Percentiles rank a stretch among this genome's conserved stretches.
phyloP scores from a whole-genome alignment of 2,888 invertebrate genomes.

The Nymphalis urticae region DNA sequence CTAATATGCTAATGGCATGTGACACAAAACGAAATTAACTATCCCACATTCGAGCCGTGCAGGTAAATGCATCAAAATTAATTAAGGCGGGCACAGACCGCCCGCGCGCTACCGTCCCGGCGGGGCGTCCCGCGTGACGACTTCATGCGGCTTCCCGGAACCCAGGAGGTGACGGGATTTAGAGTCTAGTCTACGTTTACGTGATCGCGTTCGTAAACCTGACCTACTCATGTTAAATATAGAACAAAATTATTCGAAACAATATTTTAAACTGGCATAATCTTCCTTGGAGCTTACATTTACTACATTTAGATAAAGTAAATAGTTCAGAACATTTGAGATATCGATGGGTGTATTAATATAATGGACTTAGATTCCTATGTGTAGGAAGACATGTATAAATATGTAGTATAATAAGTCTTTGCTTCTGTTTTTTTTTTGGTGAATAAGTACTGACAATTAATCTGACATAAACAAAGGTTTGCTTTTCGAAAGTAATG shows the following conservation, averaged over 20 bases:
- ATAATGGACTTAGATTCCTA: no score
- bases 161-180: conserved; percentile 48
- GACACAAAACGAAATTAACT: conserved; percentile 37
- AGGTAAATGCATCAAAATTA: conserved; percentile 78
- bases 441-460: no score
- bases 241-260: neutral
- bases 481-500: no score
- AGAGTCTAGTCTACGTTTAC: conserved; percentile 48
- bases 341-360: no score
- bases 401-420: no score
- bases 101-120: conserved; percentile 76
- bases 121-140: conserved; percentile 68
- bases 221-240: conserved; percentile 4
- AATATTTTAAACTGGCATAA: neutral
- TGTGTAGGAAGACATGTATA: no score
- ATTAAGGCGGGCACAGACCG: conserved; percentile 72
- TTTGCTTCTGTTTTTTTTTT: no score
- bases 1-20: conserved; percentile 38
- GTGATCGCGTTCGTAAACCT: conserved; percentile 28
- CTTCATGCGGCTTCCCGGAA: conserved; percentile 79
- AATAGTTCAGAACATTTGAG: no score
- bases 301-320: no score
- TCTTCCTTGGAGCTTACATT: neutral
- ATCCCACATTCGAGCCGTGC: conserved; percentile 46
- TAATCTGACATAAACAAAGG: no score